Conservation (phyloP, 1,140 invertebrate species). For the Neodiprion pinetum region DNA sequence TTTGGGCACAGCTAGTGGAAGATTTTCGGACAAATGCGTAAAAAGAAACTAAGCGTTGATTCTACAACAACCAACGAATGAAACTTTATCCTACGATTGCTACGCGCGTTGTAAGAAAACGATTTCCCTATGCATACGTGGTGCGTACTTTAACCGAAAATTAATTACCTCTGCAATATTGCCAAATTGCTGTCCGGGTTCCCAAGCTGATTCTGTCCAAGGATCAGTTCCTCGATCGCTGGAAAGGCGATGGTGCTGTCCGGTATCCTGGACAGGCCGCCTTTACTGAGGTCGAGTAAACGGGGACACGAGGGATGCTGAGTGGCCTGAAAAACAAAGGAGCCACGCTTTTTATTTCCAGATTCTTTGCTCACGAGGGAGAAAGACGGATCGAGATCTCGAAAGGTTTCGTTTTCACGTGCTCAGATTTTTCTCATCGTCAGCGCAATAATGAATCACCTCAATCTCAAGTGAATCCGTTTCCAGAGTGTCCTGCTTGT, state of each 20-base stretch:
- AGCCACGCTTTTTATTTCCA: constrained; percentile 6
- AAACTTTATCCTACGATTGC: no score
- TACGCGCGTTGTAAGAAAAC: no score
- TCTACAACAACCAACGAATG: no score
- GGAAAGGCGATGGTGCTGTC: constrained; percentile 53
- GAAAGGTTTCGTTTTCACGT: not conserved
- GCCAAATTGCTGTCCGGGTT: constrained; percentile 49
- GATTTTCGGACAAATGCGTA: no score
- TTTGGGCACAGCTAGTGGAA: no score
- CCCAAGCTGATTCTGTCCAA: constrained; percentile 63
- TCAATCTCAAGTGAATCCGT: constrained; percentile 57
- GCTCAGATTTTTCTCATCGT: not conserved
- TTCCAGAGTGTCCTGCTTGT: constrained; percentile 48
- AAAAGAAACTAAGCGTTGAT: no score
- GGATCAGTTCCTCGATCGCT: constrained; percentile 62
- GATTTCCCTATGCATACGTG: no score
- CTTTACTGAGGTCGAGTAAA: constrained; percentile 58
- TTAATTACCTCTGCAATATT: constrained; percentile 48
- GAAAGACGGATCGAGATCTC: no score
- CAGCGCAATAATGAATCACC: constrained; percentile 35
- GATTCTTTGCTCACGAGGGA: not conserved
- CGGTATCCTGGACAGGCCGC: constrained; percentile 53
- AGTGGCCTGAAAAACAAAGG: constrained; percentile 52
- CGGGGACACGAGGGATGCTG: constrained; percentile 52
- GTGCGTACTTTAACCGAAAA: no score